Conservation (phyloP, 2,113 vertebrate genomes). For the Puntigrus tetrazona region DNA sequence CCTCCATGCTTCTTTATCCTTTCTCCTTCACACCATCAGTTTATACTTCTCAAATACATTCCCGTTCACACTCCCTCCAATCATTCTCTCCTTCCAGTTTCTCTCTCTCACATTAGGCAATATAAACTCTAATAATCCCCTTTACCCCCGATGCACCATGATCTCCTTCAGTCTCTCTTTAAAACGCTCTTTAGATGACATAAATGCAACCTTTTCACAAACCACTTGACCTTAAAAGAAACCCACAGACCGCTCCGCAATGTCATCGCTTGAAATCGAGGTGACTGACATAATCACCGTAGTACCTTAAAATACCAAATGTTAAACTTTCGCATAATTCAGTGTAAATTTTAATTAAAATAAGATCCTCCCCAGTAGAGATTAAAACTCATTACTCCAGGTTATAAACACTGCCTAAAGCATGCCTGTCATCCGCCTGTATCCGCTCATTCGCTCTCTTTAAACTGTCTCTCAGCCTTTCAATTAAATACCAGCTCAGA, state of each 20-base stretch:
- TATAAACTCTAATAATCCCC: constrained; percentile 22
- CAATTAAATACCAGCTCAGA: constrained; percentile 44
- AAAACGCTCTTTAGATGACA: neutral
- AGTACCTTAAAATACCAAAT: constrained; percentile 9
- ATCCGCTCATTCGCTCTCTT: constrained; percentile 12
- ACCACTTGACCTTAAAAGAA: constrained; percentile 34
- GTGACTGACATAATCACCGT: neutral
- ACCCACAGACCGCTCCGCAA: neutral
- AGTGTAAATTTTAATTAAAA: neutral
- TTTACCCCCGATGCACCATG: neutral
- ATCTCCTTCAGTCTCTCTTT: neutral
- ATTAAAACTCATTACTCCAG: constrained; percentile 62
- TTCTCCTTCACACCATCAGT: constrained; percentile 33
- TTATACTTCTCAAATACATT: constrained; percentile 34
- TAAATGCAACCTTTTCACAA: neutral
- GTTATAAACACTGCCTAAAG: constrained; percentile 48
- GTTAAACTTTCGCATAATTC: constrained; percentile 20
- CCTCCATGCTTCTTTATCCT: constrained; percentile 22
- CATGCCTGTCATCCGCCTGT: constrained; percentile 45
- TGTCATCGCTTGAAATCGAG: neutral
- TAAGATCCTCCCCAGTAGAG: neutral
- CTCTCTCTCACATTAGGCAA: constrained; percentile 15
- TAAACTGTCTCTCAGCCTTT: constrained; percentile 29
- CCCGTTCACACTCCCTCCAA: constrained; percentile 1
- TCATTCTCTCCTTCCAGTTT: neutral